These are phyloP conservation scores for Aelia acuminata DNA, from an alignment of 2,888 invertebrate genomes.

Conservation along the genomic window DNA sequence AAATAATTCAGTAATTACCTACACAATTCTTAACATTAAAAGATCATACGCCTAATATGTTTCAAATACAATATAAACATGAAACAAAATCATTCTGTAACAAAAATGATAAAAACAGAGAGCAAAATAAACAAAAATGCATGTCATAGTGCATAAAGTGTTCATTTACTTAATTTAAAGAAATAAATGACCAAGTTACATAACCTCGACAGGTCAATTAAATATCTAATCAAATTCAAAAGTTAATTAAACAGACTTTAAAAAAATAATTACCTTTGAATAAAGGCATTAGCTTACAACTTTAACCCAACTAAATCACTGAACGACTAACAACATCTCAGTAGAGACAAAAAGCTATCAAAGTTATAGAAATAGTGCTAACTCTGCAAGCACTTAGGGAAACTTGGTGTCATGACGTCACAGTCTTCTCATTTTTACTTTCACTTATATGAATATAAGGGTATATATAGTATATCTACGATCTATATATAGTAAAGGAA, in stretches of 20 bases:
- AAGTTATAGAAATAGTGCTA: background rate
- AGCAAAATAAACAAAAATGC: slow-evolving; percentile 2
- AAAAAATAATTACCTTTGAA: slow-evolving; percentile 1
- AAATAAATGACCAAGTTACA: background rate
- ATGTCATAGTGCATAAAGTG: background rate
- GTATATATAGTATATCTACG: too few species aligned
- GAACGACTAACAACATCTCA: background rate
- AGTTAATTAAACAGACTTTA: background rate
- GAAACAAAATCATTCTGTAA: background rate
- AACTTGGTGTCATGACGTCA: background rate
- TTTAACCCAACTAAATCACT: slow-evolving; percentile 1
- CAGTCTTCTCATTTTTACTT: background rate
- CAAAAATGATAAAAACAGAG: background rate
- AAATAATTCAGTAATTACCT: background rate
- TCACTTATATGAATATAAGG: too few species aligned
- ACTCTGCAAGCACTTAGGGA: background rate
- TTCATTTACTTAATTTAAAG: background rate
- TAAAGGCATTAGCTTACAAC: background rate
- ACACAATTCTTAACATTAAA: background rate
- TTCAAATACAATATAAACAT: background rate
- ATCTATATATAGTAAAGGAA: too few species aligned
- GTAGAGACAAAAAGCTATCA: background rate
- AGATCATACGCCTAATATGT: background rate
- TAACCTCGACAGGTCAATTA: background rate
- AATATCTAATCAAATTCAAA: background rate